Base-by-base conservation (phyloP, 2,113 vertebrate genomes). In the Brienomyrus brachyistius region DNA sequence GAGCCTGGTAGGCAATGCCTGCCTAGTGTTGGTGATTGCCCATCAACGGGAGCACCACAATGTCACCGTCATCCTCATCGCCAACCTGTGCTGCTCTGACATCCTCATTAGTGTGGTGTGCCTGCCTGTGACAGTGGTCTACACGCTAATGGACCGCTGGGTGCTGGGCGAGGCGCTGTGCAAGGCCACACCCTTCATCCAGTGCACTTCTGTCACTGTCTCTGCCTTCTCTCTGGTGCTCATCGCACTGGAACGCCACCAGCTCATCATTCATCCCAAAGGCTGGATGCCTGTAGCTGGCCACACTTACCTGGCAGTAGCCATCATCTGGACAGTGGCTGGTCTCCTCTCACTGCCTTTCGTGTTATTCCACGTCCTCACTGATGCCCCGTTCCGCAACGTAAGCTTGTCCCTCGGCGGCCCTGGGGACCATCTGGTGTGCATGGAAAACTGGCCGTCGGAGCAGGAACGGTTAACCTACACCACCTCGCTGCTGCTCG, bases 71-170 rank as follows among this genome's bases (percentile, higher is more conserved):
- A 94, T 96, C 91, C 94, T 96, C 91, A 96, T 96, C 2, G 96
- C 95, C 91, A 96, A 96, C 93, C 93, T 96, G 84, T 95, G 95
- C 0, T 95, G 95, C 90, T 96, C 96, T 0, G 96, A 96, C 92
- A 95, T 96, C 90, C 94, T 96, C 35, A 94, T 96, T 93, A 94
- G 94, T 21, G 90, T 96, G n/a, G 94, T 96, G 50, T 96, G 96
- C 92, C 92, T 96, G n/a, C 96, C 96, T 0, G 94, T 96, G 2
- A 96, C 96, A 0, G 92, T 95, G 88, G 95, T 96, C 10, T 96
- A 96, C 94, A 96, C 95, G 0, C 91, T 96, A 88, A 96, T 96
- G 96, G 95, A 96, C 90, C 95, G 92, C 87, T 96, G 96, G 96
- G 95, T 96, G 89, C 92, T 96, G 86, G 96, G 96, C 0, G 94